Evolutionary conservation across 2,113 vertebrate genomes (phyloP).

Genomic region (Sebastes fasciatus): DNA sequence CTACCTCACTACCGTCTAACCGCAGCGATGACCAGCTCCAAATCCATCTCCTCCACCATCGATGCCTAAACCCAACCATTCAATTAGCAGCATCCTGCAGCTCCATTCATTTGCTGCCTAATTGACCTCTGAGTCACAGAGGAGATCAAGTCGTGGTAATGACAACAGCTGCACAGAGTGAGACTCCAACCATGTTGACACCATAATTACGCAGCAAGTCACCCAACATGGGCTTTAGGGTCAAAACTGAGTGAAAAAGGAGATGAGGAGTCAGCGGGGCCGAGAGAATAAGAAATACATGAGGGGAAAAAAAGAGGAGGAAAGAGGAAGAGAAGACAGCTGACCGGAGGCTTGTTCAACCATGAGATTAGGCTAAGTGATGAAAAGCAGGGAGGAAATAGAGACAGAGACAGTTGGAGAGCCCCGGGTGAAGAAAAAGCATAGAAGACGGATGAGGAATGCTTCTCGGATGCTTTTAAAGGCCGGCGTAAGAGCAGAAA

Average conservation of each 20-base stretch:
- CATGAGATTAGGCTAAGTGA: conserved; percentile 68
- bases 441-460: conserved; percentile 16
- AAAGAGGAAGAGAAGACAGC: conserved; percentile 32
- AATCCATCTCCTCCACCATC: conserved; percentile 32
- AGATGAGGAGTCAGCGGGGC: conserved; percentile 23
- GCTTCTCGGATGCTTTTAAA: conserved; percentile 34
- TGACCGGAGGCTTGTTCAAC: conserved; percentile 62
- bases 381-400: conserved; percentile 61
- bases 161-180: conserved; percentile 62
- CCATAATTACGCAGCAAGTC: conserved; percentile 66
- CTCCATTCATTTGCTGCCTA: conserved; percentile 69
- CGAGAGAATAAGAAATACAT: conserved; percentile 22
- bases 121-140: conserved; percentile 69
- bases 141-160: conserved; percentile 64
- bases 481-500: conserved; percentile 18
- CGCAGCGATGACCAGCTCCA: conserved; percentile 30
- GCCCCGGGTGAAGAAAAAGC: conserved; percentile 39
- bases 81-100: conserved; percentile 69
- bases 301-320: not conserved
- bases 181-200: conserved; percentile 27
- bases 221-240: conserved; percentile 41
- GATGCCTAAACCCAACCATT: conserved; percentile 58
- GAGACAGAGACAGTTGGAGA: conserved; percentile 43
- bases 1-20: conserved; percentile 24
- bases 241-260: conserved; percentile 38